Evolutionary conservation across 2,113 vertebrate species (phyloP).

Genomic region (Hypomesus transpacificus): DNA sequence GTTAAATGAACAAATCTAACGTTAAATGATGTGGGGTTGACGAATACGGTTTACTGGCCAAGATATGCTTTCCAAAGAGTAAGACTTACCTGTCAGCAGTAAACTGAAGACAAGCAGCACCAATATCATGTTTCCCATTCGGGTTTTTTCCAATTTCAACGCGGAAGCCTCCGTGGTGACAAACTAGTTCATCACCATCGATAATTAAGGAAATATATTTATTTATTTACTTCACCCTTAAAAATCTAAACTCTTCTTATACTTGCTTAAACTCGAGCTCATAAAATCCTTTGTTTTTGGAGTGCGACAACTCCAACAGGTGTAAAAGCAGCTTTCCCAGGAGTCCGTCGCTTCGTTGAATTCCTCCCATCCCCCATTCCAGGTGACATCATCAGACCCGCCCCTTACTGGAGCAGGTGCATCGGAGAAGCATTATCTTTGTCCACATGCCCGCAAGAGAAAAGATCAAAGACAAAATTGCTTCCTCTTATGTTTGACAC

Average conservation of each 20-base stretch:
- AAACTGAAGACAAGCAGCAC: slow-evolving; percentile 53
- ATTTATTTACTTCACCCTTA: not conserved
- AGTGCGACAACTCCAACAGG: not conserved
- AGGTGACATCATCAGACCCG: slow-evolving; percentile 59
- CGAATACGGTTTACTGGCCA: not conserved
- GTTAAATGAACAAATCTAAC: not conserved
- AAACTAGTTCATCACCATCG: slow-evolving; percentile 21
- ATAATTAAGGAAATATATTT: not conserved
- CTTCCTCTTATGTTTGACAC: too few species aligned
- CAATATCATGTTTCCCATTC: slow-evolving; percentile 60
- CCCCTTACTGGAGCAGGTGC: slow-evolving; percentile 57
- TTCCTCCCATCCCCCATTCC: slow-evolving; percentile 24
- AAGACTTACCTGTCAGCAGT: slow-evolving; percentile 64
- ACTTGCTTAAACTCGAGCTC: not conserved
- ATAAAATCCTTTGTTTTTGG: not conserved
- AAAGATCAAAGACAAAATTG: too few species aligned
- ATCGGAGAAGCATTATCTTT: not conserved
- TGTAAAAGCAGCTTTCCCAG: slow-evolving; percentile 1
- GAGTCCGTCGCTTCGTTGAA: not conserved
- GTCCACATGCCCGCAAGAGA: not conserved
- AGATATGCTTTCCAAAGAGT: not conserved
- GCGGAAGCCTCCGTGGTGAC: slow-evolving; percentile 20
- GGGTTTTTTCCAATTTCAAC: slow-evolving; percentile 28
- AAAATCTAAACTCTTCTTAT: not conserved
- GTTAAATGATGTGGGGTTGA: not conserved